phyloP scores from a whole-genome alignment of 2,797 vertebrate species.

The Coccyzus lansbergi region DNA sequence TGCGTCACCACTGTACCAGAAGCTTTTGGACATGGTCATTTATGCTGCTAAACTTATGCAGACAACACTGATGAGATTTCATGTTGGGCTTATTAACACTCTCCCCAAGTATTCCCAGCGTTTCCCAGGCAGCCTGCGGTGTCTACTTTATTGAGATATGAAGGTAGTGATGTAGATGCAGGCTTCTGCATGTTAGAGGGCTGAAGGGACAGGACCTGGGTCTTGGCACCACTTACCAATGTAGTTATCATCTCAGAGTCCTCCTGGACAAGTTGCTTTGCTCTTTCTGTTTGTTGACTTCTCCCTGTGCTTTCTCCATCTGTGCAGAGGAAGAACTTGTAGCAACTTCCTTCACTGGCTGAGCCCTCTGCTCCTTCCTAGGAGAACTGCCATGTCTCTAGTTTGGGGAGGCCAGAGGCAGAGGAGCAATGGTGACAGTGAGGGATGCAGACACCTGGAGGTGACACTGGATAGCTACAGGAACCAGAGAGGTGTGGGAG shows the following conservation, averaged over 20 bases:
- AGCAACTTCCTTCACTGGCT: not conserved
- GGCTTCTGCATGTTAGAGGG: not conserved
- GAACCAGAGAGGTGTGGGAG: constrained; percentile 55
- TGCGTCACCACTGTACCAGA: not conserved
- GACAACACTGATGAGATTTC: not conserved
- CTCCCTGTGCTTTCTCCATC: not conserved
- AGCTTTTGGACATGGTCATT: not conserved
- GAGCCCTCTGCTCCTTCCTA: not conserved
- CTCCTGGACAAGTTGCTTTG: not conserved
- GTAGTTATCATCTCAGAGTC: not conserved
- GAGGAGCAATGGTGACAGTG: constrained; percentile 40
- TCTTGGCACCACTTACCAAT: not conserved
- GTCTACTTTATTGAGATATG: not conserved
- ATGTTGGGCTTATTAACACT: not conserved
- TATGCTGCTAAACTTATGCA: not conserved
- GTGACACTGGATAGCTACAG: constrained; percentile 56
- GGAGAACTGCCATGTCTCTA: not conserved
- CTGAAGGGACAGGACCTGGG: not conserved
- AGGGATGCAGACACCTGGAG: constrained; percentile 5
- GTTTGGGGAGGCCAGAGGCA: not conserved
- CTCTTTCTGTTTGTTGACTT: not conserved
- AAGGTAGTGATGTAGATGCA: not conserved
- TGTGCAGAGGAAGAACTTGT: not conserved
- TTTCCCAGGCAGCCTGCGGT: not conserved
- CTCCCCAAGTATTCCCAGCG: not conserved